Percentiles rank a stretch among this genome's conserved stretches.
Conservation (phyloP, 2,888 invertebrate genomes). For the Nasonovia ribisnigri region DNA sequence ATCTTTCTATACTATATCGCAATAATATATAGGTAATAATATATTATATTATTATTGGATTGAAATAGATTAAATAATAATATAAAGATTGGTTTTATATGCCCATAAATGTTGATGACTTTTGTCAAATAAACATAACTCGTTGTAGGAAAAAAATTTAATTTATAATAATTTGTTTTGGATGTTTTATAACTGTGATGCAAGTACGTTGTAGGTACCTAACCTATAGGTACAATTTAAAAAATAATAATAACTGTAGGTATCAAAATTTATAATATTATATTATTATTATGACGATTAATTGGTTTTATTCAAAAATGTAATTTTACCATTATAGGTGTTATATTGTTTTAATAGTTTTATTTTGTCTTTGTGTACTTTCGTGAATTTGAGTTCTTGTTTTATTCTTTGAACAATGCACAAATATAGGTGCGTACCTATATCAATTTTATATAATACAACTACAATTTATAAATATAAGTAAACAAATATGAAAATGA, state of each 20-base stretch:
- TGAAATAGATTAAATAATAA: background rate
- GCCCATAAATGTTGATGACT: background rate
- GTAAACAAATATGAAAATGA: background rate
- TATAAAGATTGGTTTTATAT: background rate
- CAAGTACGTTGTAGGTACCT: background rate
- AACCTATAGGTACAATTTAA: background rate
- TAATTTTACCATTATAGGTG: background rate
- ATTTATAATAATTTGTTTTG: background rate
- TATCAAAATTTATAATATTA: background rate
- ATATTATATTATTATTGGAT: background rate
- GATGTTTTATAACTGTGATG: background rate
- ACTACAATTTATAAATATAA: background rate
- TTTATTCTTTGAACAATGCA: background rate
- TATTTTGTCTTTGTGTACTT: background rate
- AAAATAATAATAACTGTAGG: background rate
- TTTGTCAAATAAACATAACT: background rate
- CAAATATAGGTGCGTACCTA: background rate
- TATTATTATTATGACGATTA: background rate
- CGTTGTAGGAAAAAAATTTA: background rate
- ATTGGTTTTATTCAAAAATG: background rate
- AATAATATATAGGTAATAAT: background rate
- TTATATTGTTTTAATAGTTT: background rate
- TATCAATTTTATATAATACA: background rate
- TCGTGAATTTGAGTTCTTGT: background rate
- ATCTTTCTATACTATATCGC: background rate